Evolutionary conservation across 1,140 invertebrate genomes (phyloP).

Genomic region (Drosophila sturtevanti): DNA sequence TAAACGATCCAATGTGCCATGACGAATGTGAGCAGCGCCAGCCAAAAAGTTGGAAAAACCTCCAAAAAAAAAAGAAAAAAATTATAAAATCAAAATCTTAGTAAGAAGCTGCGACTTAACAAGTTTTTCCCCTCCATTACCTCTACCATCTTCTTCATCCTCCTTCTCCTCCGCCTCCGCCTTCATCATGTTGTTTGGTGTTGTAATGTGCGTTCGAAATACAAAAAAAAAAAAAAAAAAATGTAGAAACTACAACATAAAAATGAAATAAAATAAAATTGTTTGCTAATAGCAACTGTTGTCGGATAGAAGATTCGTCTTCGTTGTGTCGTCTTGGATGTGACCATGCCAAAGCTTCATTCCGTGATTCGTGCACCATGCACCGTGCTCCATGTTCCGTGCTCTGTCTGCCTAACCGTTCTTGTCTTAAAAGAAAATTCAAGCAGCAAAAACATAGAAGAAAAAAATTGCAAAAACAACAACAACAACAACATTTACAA

Average conservation of each 20-base stretch:
- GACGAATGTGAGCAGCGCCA: conserved; percentile 39
- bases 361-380: not conserved
- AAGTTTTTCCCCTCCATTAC: conserved; percentile 38
- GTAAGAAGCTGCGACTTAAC: conserved; percentile 52
- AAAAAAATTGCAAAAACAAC: conserved; percentile 15
- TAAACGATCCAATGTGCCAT: conserved; percentile 39
- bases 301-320: conserved; percentile 39
- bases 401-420: conserved; percentile 28
- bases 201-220: conserved; percentile 62
- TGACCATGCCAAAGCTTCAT: conserved; percentile 2
- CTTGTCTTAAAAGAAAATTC: conserved; percentile 58
- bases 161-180: conserved; percentile 19
- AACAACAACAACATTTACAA: conserved; percentile 5
- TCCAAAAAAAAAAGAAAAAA: conserved; percentile 30
- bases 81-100: conserved; percentile 2
- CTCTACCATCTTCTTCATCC: not conserved
- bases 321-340: conserved; percentile 11
- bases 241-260: conserved; percentile 4
- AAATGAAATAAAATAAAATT: conserved; percentile 47
- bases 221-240: conserved; percentile 23
- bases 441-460: conserved; percentile 18
- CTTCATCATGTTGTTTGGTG: conserved; percentile 27
- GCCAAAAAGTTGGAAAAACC: conserved; percentile 28
- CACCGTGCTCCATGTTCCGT: not conserved
- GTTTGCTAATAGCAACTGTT: conserved; percentile 62